Conservation (phyloP, 2,113 vertebrate genomes). For the Callionymus lyra region DNA sequence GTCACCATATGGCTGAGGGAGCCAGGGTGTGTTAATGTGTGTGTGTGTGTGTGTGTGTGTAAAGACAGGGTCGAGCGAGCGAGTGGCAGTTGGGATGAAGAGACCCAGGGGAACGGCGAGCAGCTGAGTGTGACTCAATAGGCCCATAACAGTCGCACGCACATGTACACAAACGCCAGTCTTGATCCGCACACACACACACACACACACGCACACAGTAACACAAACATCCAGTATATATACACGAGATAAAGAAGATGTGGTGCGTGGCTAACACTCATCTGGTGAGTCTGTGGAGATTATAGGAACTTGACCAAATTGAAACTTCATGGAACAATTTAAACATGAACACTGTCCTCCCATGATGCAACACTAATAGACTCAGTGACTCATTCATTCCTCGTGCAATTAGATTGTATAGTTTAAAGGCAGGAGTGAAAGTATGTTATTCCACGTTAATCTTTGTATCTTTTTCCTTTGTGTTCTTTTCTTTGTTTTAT, state of each 20-base stretch:
- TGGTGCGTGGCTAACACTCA: constrained; percentile 23
- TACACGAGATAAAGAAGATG: no score
- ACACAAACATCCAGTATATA: constrained; percentile 9
- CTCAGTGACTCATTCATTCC: no score
- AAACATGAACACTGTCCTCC: no score
- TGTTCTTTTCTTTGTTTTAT: no score
- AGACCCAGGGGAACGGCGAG: constrained; percentile 35
- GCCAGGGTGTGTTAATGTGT: constrained; percentile 17
- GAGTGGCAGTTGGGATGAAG: constrained; percentile 37
- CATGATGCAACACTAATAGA: no score
- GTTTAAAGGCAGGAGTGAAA: no score
- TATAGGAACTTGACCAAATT: no score
- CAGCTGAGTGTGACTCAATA: constrained; percentile 3
- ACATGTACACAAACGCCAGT: neutral
- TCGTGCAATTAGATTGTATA: no score
- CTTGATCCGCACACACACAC: neutral
- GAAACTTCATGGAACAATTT: no score
- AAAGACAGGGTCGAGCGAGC: constrained; percentile 1
- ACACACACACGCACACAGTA: constrained; percentile 5
- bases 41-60: constrained; percentile 16
- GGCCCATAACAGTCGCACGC: constrained; percentile 6
- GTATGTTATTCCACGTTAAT: no score
- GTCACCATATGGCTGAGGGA: constrained; percentile 60
- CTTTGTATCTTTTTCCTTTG: no score
- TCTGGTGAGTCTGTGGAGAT: no score